Evolutionary conservation across 2,113 vertebrate species (phyloP), one percentile per base, ranked within the genome.

Genomic region (Ptychochromis oligacanthus): DNA sequence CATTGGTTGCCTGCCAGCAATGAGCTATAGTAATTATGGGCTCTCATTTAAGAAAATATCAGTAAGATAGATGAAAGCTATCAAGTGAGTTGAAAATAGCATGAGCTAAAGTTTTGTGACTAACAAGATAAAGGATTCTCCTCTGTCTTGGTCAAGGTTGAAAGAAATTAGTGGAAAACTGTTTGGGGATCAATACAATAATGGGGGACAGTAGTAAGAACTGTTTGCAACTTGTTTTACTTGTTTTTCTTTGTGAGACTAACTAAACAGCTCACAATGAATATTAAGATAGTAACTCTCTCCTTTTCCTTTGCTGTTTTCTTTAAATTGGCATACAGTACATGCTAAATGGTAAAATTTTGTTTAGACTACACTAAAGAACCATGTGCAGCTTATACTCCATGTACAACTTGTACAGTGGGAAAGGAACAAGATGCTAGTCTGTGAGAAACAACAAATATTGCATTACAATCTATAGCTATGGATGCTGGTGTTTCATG

Each of bases 141-240:
- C 34, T 20, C 54, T 72, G 79, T 62, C 36, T 22, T 60, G 77
- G 52, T 77, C 65, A 83, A 86, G 86, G 70, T 86, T 76, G 56
- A 56, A 52, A 24, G 17, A 70, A 77, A 82, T 82, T 24, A 65
- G 49, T 22, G 31, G 54, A 28, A 80, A 81, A 58, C n/a, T 22
- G 52, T 83, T 58, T 28, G 22, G 4, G n/a, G 46, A 81, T 81
- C 49, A 81, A 64, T 40, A 75, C 18, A 61, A 9, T 55, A 60
- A 75, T 38, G 4, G n/a, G 40, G 54, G 61, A 2, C 43, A 46
- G 3, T 13, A 2, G n/a, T 4, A 57, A 49, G 28, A 49, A 77
- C 18, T 52, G 4, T 18, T 31, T 52, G 65, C 40, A 49, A 3
- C 24, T 24, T 62, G 61, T 28, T 62, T 12, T 43, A 26, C 24